Conservation (phyloP, 2,797 vertebrate genomes). For the Parauchenoglanis ngamensis region DNA sequence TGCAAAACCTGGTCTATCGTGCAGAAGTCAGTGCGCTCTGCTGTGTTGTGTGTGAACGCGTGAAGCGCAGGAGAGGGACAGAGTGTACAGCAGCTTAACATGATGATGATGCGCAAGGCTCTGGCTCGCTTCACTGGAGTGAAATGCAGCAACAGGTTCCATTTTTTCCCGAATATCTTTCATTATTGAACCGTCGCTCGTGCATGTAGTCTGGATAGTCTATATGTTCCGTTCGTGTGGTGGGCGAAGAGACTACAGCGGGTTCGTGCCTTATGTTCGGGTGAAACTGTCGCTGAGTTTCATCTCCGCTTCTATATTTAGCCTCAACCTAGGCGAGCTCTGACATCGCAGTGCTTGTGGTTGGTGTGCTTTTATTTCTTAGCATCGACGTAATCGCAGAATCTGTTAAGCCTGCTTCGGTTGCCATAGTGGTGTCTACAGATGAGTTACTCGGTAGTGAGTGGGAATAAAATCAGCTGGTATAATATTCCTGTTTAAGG, state of each 20-base stretch:
- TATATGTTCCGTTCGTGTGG: neutral
- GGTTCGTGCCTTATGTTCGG: constrained; percentile 2
- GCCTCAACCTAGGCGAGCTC: neutral
- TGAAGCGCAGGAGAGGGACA: neutral
- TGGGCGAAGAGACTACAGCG: constrained; percentile 13
- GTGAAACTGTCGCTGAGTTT: neutral
- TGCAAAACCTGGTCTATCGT: neutral
- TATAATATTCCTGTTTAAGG: neutral
- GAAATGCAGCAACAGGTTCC: constrained; percentile 74
- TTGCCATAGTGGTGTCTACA: constrained; percentile 11
- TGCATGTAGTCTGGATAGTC: neutral
- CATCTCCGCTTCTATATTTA: neutral
- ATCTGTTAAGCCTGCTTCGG: neutral
- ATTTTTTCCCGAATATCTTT: neutral
- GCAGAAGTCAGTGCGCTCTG: neutral
- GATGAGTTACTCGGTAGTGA: neutral
- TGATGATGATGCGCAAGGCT: neutral
- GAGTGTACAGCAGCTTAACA: neutral
- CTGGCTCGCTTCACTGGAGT: constrained; percentile 20
- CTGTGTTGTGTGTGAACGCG: neutral
- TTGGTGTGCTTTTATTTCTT: neutral
- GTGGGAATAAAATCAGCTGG: neutral
- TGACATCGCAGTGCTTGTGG: neutral
- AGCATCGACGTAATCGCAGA: neutral
- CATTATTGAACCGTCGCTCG: neutral